Conservation (phyloP, 2,888 invertebrate species). For the Drosophila bunnanda region DNA sequence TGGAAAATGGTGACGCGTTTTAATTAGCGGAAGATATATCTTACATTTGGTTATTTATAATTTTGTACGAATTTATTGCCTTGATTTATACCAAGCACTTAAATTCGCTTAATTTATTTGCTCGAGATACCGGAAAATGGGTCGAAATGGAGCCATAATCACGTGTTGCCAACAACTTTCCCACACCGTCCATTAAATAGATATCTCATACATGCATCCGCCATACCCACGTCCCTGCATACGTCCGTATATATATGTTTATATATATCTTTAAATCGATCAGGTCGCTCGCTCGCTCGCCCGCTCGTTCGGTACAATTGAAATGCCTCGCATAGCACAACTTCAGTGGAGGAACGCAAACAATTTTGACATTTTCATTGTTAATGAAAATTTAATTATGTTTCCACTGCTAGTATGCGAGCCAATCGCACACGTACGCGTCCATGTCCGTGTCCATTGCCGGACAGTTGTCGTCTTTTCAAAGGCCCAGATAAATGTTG, state of each 20-base stretch:
- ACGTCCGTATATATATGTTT: neutral
- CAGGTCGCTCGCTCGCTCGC: constrained; percentile 17
- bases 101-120: constrained; percentile 28
- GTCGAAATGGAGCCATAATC: constrained; percentile 57
- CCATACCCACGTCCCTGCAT: constrained; percentile 10
- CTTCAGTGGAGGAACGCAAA: constrained; percentile 25
- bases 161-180: constrained; percentile 60
- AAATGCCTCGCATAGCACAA: constrained; percentile 45
- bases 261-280: constrained; percentile 44
- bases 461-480: constrained; percentile 18
- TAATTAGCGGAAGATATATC: constrained; percentile 58
- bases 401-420: constrained; percentile 50
- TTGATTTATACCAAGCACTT: constrained; percentile 6
- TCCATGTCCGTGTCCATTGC: neutral
- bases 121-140: constrained; percentile 30
- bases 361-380: constrained; percentile 72
- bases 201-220: constrained; percentile 30
- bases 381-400: constrained; percentile 79
- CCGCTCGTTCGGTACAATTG: constrained; percentile 30
- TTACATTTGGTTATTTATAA: constrained; percentile 25
- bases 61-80: constrained; percentile 41
- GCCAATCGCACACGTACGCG: constrained; percentile 25
- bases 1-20: constrained; percentile 66
- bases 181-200: constrained; percentile 42
- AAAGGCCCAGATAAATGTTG: constrained; percentile 32